Percentiles rank a stretch among this genome's conserved stretches.
phyloP scores from a whole-genome alignment of 1,140 invertebrate species.

The Hirudo medicinalis region DNA sequence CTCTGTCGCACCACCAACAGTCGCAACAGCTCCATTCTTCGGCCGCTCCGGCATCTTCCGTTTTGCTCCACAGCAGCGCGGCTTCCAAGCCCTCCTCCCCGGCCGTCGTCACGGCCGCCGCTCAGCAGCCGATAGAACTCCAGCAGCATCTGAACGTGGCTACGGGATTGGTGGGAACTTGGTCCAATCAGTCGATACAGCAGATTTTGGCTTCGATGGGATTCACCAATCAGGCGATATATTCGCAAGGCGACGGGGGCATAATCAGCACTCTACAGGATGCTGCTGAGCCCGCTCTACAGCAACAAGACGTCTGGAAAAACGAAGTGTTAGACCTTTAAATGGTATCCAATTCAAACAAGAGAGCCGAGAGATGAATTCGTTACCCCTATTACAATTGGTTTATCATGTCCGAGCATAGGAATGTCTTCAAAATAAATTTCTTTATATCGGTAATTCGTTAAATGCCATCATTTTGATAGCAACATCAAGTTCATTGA shows the following conservation, averaged over 20 bases:
- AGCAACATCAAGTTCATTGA: too few relatives aligned
- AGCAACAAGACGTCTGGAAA: too few relatives aligned
- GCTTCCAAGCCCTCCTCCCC: background rate
- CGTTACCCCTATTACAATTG: background rate
- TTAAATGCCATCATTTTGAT: too few relatives aligned
- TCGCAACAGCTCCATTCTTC: background rate
- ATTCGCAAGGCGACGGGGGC: background rate
- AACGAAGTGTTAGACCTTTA: too few relatives aligned
- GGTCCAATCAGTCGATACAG: background rate
- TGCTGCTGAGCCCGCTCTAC: too few relatives aligned
- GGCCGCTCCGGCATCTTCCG: background rate
- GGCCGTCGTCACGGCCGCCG: background rate
- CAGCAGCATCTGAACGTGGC: constrained; percentile 1
- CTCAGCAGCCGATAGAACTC: background rate
- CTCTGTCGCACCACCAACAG: constrained; percentile 2
- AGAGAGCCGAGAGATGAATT: background rate
- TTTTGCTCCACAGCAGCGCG: background rate
- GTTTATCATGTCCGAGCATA: background rate
- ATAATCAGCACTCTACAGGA: too few relatives aligned
- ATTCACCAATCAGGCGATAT: background rate
- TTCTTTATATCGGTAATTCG: too few relatives aligned
- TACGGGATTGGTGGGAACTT: background rate
- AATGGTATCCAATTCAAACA: too few relatives aligned
- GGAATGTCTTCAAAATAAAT: background rate
- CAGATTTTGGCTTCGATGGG: constrained; percentile 14